phyloP scores from a whole-genome alignment of 2,888 invertebrate genomes.

The Eucera pruinosa region DNA sequence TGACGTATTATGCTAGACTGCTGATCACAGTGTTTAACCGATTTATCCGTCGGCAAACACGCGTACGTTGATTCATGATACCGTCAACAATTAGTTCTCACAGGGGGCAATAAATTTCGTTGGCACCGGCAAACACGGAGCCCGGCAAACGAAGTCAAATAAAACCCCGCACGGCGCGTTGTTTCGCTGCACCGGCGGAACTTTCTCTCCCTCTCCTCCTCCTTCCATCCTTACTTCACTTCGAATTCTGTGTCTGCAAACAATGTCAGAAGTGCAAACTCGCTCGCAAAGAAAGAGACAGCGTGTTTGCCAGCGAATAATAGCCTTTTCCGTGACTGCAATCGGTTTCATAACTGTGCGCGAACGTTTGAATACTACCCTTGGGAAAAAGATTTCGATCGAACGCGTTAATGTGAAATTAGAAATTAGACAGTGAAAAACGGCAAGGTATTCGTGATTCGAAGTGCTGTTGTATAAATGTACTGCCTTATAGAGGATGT shows the following conservation, averaged over 20 bases:
- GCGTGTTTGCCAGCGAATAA: not conserved
- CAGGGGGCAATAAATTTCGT: slow-evolving; percentile 42
- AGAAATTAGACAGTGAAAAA: too few species aligned
- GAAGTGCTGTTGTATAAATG: too few species aligned
- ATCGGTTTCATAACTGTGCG: slow-evolving; percentile 11
- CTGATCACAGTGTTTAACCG: slow-evolving; percentile 41
- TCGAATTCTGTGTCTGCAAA: slow-evolving; percentile 23
- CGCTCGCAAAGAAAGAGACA: slow-evolving; percentile 3
- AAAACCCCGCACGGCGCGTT: too few species aligned
- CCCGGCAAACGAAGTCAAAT: slow-evolving; percentile 40
- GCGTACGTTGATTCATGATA: slow-evolving; percentile 49
- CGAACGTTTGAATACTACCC: too few species aligned
- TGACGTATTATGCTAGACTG: slow-evolving; percentile 33
- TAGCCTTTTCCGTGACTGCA: not conserved
- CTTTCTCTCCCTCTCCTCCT: not conserved
- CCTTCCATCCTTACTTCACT: not conserved
- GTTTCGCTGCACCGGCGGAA: not conserved
- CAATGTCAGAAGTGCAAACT: slow-evolving; percentile 10
- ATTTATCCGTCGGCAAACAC: slow-evolving; percentile 54
- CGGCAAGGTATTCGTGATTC: too few species aligned
- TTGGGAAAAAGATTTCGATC: too few species aligned
- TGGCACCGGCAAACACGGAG: slow-evolving; percentile 6
- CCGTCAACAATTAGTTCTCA: slow-evolving; percentile 45
- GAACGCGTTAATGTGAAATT: too few species aligned
- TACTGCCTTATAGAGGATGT: too few species aligned